A percentile compares a stretch with the other conserved stretches of the same genome.
Conservation (phyloP, 2,888 invertebrate species). For the Thymelicus lineola region DNA sequence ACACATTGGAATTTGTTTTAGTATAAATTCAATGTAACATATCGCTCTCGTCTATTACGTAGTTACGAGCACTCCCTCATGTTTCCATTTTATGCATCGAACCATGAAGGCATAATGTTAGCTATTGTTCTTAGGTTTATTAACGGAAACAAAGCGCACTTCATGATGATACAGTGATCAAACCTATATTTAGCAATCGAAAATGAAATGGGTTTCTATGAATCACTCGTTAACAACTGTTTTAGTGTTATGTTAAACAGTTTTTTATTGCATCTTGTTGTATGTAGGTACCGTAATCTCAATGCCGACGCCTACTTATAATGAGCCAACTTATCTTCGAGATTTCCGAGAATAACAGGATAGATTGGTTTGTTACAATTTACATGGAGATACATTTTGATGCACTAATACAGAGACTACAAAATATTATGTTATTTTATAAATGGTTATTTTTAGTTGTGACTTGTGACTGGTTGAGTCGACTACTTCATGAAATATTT, state of each 20-base stretch:
- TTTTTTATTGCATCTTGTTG: background rate
- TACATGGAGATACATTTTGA: too few species aligned
- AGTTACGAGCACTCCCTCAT: constrained; percentile 47
- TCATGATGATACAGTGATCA: constrained; percentile 35
- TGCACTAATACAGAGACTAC: too few species aligned
- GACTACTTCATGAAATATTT: too few species aligned
- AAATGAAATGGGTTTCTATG: constrained; percentile 22
- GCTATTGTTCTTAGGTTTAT: constrained; percentile 66
- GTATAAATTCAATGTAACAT: constrained; percentile 6
- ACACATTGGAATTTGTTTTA: constrained; percentile 7
- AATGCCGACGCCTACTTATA: background rate
- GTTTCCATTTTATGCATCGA: constrained; percentile 51
- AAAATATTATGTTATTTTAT: too few species aligned
- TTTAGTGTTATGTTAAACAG: background rate
- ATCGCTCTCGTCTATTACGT: constrained; percentile 3
- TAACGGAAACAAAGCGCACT: constrained; percentile 60
- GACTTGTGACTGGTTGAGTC: too few species aligned
- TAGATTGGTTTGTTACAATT: too few species aligned
- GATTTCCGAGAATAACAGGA: too few species aligned
- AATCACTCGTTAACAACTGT: constrained; percentile 6
- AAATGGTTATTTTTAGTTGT: too few species aligned
- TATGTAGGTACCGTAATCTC: constrained; percentile 3
- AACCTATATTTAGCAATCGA: constrained; percentile 27
- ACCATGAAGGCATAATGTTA: constrained; percentile 63
- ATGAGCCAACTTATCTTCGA: constrained; percentile 6